Percentiles rank a stretch among this genome's conserved stretches.
phyloP scores from a whole-genome alignment of 2,797 vertebrate species.

The Pelodytes ibericus region DNA sequence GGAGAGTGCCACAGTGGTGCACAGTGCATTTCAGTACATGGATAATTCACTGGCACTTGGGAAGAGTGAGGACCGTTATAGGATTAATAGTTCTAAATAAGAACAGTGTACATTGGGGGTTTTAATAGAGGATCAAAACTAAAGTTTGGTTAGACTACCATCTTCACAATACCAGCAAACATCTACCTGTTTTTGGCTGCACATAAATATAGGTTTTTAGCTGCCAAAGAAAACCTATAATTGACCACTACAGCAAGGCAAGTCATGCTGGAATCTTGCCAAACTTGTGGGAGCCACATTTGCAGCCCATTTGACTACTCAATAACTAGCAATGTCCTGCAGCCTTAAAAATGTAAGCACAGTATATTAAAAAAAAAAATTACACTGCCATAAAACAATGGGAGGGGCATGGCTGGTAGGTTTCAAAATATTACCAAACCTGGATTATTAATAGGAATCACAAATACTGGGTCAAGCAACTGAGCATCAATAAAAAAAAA shows the following conservation, averaged over 20 bases:
- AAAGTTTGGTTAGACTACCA: slow-evolving; percentile 10
- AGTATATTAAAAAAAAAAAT: slow-evolving; percentile 78
- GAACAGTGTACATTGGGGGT: not conserved
- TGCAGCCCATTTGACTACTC: slow-evolving; percentile 60
- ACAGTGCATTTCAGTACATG: not conserved
- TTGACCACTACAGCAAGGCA: slow-evolving; percentile 2
- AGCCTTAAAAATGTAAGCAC: slow-evolving; percentile 72
- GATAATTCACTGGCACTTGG: not conserved
- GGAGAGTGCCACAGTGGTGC: slow-evolving; percentile 6
- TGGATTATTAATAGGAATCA: slow-evolving; percentile 80
- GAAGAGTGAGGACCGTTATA: too few relatives aligned
- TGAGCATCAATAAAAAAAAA: slow-evolving; percentile 81
- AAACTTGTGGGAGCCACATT: not conserved
- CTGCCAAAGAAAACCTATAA: slow-evolving; percentile 1
- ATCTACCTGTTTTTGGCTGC: slow-evolving; percentile 16
- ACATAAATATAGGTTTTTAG: slow-evolving; percentile 2
- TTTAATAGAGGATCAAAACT: not conserved
- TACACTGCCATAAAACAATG: slow-evolving; percentile 90
- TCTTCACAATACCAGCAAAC: slow-evolving; percentile 13
- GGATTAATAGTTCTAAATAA: slow-evolving; percentile 1
- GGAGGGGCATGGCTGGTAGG: slow-evolving; percentile 67
- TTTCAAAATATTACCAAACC: slow-evolving; percentile 69
- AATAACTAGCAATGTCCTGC: slow-evolving; percentile 70
- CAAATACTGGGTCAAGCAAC: slow-evolving; percentile 82
- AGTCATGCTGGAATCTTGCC: slow-evolving; percentile 19